A percentile compares a stretch with the other conserved stretches of the same genome.
Evolutionary conservation across 2,888 invertebrate species (phyloP).

Genomic region (Syrista parreyssii): DNA sequence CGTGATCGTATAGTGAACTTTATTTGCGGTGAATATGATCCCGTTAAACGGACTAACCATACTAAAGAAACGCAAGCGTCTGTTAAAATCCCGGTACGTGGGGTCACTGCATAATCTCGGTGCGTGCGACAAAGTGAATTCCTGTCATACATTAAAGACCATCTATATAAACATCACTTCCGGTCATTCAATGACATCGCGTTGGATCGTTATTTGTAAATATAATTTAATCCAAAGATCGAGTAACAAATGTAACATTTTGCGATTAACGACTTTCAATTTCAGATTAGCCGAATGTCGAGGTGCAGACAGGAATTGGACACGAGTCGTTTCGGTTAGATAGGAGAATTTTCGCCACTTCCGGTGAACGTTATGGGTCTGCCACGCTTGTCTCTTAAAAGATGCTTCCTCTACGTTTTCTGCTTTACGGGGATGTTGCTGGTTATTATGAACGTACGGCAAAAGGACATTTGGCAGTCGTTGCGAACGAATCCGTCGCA

Average conservation of each 20-base stretch:
- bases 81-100: not conserved
- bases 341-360: not conserved
- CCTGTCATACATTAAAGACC: not conserved
- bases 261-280: not conserved
- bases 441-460: conserved; percentile 68
- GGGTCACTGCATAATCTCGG: not conserved
- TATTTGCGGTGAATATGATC: not conserved
- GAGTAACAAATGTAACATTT: not conserved
- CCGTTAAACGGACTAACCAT: not conserved
- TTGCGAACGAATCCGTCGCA: conserved; percentile 52
- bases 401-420: conserved; percentile 70
- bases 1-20: not conserved
- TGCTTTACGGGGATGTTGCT: conserved; percentile 68
- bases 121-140: not conserved
- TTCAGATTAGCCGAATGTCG: conserved; percentile 25
- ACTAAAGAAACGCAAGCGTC: not conserved
- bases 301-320: not conserved
- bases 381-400: conserved; percentile 71
- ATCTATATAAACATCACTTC: not conserved
- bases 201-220: not conserved
- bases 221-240: not conserved
- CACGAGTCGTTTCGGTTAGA: conserved; percentile 12
- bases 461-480: conserved; percentile 62
- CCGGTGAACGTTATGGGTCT: conserved; percentile 66
- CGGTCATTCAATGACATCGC: not conserved